Percentiles rank a stretch among this genome's conserved stretches.
Evolutionary conservation across 2,113 vertebrate species (phyloP).

Genomic region (Illadopsis cleaveri): DNA sequence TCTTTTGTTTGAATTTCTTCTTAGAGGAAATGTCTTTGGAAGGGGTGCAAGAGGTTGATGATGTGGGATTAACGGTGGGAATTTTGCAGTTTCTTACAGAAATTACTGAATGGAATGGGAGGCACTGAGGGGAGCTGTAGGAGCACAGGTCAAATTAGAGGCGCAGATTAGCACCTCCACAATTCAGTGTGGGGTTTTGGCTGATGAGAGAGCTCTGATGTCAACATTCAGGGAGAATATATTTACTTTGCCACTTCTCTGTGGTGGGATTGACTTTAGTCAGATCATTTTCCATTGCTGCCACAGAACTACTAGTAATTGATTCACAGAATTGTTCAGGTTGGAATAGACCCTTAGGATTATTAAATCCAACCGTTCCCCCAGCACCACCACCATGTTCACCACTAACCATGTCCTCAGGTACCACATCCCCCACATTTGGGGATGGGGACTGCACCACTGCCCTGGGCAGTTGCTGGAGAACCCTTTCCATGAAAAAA

Average conservation of each 20-base stretch:
- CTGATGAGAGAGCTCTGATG: background rate
- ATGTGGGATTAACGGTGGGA: background rate
- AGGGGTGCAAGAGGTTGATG: background rate
- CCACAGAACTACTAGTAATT: too few relatives aligned
- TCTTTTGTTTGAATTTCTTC: background rate
- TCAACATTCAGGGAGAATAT: background rate
- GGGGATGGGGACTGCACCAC: background rate
- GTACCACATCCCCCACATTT: background rate
- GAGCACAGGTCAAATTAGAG: accelerated
- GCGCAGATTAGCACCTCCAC: accelerated
- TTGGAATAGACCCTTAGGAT: background rate
- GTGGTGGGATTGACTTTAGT: too few relatives aligned
- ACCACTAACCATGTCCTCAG: background rate
- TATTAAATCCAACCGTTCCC: background rate
- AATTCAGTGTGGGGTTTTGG: background rate
- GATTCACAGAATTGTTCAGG: background rate
- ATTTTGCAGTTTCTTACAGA: background rate
- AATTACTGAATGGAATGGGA: background rate
- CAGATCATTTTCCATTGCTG: background rate
- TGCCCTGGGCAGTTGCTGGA: background rate
- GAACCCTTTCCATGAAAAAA: background rate
- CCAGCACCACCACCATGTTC: background rate
- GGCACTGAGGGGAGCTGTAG: background rate
- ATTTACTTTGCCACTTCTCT: background rate
- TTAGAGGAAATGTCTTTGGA: background rate